Evolutionary conservation across 2,888 invertebrate species (phyloP).

Genomic region (Gibbula magus): DNA sequence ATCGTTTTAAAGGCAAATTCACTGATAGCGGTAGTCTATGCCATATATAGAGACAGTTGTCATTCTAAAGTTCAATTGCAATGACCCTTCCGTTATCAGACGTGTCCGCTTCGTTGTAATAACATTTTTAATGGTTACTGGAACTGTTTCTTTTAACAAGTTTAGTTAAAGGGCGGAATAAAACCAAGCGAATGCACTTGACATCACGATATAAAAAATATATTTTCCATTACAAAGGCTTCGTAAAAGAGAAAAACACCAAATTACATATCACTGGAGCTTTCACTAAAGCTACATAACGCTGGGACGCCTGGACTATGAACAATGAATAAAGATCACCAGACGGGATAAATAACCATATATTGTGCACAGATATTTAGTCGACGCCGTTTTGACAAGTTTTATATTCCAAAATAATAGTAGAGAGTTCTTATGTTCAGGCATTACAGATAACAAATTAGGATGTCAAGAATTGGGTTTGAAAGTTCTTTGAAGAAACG

Average conservation of each 20-base stretch:
- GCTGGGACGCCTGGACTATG: neutral
- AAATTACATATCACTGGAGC: neutral
- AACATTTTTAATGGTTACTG: too few relatives aligned
- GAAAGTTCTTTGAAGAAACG: too few relatives aligned
- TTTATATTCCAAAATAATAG: neutral
- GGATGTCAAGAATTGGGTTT: too few relatives aligned
- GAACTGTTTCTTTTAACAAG: neutral
- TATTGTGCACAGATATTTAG: neutral
- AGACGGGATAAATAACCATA: neutral
- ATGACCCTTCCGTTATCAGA: too few relatives aligned
- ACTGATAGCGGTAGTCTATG: too few relatives aligned
- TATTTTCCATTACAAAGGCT: neutral
- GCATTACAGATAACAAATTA: too few relatives aligned
- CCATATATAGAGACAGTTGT: too few relatives aligned
- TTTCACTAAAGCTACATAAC: neutral
- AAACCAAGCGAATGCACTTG: neutral
- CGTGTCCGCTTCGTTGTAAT: too few relatives aligned
- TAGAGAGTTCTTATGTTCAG: too few relatives aligned
- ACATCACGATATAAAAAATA: neutral
- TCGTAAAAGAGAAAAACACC: neutral
- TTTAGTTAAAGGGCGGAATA: neutral
- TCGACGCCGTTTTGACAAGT: neutral
- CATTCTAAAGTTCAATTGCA: too few relatives aligned
- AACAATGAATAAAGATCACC: neutral
- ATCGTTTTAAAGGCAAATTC: too few relatives aligned